Evolutionary conservation across 2,888 invertebrate species (phyloP).

Genomic region (Eupithecia centaureata): DNA sequence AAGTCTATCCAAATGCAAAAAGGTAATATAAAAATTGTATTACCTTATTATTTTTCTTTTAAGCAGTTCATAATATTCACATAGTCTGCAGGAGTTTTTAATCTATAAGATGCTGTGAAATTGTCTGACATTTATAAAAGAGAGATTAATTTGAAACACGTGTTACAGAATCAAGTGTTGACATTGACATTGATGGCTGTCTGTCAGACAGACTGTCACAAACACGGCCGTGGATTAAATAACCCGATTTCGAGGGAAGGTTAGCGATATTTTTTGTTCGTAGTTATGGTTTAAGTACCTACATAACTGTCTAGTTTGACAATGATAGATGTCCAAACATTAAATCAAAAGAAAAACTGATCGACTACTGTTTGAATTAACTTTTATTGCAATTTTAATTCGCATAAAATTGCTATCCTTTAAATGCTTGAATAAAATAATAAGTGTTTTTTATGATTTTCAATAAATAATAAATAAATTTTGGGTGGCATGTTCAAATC

Average conservation of each 20-base stretch:
- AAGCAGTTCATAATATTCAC: neutral
- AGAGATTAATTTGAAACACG: conserved; percentile 17
- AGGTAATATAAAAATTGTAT: too few species aligned
- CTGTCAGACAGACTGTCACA: conserved; percentile 14
- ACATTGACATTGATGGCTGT: conserved; percentile 27
- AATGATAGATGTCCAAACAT: conserved; percentile 9
- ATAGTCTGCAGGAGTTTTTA: neutral
- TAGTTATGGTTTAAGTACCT: neutral
- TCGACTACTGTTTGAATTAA: neutral
- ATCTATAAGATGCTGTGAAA: neutral
- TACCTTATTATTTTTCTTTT: too few species aligned
- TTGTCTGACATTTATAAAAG: conserved; percentile 1
- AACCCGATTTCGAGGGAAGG: conserved; percentile 20
- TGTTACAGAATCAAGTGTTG: conserved; percentile 11
- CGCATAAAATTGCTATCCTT: too few species aligned
- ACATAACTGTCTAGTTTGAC: neutral
- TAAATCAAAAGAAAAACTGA: neutral
- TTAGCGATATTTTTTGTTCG: neutral
- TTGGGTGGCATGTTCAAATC: too few species aligned
- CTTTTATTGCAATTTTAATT: too few species aligned
- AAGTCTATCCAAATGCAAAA: too few species aligned
- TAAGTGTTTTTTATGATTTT: too few species aligned
- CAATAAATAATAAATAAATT: too few species aligned
- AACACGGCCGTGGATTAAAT: conserved; percentile 18
- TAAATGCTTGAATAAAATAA: too few species aligned